Evolutionary conservation across 1,140 invertebrate species (phyloP).

Genomic region (Zaprionus lachaisei): DNA sequence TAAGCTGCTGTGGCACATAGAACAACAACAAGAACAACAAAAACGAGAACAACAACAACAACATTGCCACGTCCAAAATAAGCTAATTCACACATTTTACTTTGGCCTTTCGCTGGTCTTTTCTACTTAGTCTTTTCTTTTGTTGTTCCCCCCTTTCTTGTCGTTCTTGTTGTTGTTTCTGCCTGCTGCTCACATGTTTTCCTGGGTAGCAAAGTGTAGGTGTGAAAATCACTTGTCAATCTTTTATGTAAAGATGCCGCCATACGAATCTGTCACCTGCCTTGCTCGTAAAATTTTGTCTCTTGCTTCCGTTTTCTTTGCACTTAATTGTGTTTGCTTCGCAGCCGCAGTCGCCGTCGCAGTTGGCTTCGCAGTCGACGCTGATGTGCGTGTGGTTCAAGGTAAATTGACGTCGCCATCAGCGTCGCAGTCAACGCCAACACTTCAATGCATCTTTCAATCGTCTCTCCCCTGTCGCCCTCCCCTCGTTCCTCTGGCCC

Average conservation of each 20-base stretch:
- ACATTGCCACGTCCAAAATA: constrained; percentile 10
- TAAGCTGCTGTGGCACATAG: constrained; percentile 33
- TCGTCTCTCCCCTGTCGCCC: constrained; percentile 43
- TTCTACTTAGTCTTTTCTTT: not conserved
- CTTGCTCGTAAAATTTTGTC: constrained; percentile 76
- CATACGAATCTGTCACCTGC: constrained; percentile 58
- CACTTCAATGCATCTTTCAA: constrained; percentile 76
- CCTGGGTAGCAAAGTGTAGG: constrained; percentile 49
- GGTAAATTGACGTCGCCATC: constrained; percentile 60
- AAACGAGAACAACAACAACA: not conserved
- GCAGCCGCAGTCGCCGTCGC: constrained; percentile 35
- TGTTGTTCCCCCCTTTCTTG: constrained; percentile 12
- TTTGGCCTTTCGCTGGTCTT: constrained; percentile 7
- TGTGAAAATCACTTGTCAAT: constrained; percentile 82
- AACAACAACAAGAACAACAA: constrained; percentile 8
- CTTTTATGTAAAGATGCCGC: constrained; percentile 78
- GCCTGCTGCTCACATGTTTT: constrained; percentile 31
- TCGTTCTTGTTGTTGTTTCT: constrained; percentile 24
- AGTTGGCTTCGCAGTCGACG: constrained; percentile 19
- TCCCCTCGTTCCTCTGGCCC: not conserved
- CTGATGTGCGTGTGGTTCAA: constrained; percentile 74
- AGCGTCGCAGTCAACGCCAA: constrained; percentile 44
- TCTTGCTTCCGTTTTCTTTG: constrained; percentile 74
- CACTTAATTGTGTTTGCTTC: constrained; percentile 77
- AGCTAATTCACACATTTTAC: constrained; percentile 29